Conservation (phyloP, 2,113 vertebrate species). For the Suncus etruscus region DNA sequence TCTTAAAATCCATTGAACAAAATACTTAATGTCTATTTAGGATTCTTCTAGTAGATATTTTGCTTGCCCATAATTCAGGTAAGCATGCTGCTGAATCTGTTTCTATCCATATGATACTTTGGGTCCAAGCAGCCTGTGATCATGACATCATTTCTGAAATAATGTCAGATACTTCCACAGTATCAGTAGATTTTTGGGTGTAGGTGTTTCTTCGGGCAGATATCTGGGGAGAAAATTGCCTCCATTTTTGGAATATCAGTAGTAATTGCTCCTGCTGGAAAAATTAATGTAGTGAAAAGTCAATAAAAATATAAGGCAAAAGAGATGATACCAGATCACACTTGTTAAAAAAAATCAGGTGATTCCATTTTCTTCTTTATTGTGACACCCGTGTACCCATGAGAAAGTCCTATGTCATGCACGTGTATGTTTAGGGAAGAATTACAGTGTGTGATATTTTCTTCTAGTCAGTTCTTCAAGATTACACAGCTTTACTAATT, state of each 20-base stretch:
- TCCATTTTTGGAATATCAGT: too few species aligned
- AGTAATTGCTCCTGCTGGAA: background rate
- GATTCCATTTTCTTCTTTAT: background rate
- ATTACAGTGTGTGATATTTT: background rate
- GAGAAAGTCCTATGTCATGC: background rate
- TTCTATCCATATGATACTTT: background rate
- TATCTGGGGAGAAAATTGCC: too few species aligned
- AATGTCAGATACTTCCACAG: too few species aligned
- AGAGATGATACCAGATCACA: background rate
- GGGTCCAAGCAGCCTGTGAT: background rate
- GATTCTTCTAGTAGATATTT: background rate
- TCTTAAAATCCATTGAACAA: background rate
- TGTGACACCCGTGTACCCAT: background rate
- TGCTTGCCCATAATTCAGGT: background rate
- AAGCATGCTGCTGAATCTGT: background rate
- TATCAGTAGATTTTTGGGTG: too few species aligned
- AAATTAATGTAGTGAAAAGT: background rate
- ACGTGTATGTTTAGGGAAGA: background rate
- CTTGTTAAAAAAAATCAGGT: background rate
- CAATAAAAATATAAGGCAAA: conserved; percentile 9
- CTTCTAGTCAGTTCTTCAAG: background rate
- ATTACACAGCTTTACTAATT: background rate
- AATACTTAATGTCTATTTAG: background rate
- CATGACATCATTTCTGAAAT: background rate
- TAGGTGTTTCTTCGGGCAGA: too few species aligned